A percentile compares a stretch with the other conserved stretches of the same genome.
phyloP scores from a whole-genome alignment of 2,888 invertebrate species.

The Plagiodera versicolora region DNA sequence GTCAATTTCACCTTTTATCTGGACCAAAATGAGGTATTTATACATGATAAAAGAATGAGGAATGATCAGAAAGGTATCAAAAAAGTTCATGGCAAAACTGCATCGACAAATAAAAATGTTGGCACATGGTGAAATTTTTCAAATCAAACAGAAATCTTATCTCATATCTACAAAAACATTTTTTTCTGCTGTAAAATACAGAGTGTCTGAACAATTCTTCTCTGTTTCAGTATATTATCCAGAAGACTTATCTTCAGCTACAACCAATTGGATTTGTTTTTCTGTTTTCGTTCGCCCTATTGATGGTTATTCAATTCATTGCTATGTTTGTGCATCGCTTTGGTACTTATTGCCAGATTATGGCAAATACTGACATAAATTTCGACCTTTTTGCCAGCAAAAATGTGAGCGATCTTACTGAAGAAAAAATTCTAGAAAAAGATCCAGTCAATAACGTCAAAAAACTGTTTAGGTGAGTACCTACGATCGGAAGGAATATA shows the following conservation, averaged over 20 bases:
- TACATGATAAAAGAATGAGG: conserved; percentile 1
- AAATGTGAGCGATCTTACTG: conserved; percentile 76
- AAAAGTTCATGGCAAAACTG: no score
- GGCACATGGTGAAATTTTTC: no score
- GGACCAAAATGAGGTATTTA: conserved; percentile 44
- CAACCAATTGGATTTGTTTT: conserved; percentile 78
- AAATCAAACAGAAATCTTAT: no score
- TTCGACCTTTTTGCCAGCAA: conserved; percentile 33
- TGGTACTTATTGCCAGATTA: conserved; percentile 72
- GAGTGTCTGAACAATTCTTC: background rate
- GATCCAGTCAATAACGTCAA: conserved; percentile 90
- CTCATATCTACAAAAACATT: no score
- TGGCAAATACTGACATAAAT: conserved; percentile 66
- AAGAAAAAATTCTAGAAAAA: conserved; percentile 81
- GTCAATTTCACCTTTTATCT: conserved; percentile 50
- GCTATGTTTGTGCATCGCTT: conserved; percentile 78
- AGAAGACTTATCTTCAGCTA: conserved; percentile 64
- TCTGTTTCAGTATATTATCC: conserved; percentile 56
- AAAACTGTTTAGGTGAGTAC: conserved; percentile 66
- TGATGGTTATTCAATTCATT: conserved; percentile 70
- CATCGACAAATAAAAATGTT: no score
- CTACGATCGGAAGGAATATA: background rate
- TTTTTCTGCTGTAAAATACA: no score
- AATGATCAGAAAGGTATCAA: no score
- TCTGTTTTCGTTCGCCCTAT: conserved; percentile 69